Evolutionary conservation across 1,140 invertebrate genomes (phyloP).

Genomic region (Cryptotermes secundus): DNA sequence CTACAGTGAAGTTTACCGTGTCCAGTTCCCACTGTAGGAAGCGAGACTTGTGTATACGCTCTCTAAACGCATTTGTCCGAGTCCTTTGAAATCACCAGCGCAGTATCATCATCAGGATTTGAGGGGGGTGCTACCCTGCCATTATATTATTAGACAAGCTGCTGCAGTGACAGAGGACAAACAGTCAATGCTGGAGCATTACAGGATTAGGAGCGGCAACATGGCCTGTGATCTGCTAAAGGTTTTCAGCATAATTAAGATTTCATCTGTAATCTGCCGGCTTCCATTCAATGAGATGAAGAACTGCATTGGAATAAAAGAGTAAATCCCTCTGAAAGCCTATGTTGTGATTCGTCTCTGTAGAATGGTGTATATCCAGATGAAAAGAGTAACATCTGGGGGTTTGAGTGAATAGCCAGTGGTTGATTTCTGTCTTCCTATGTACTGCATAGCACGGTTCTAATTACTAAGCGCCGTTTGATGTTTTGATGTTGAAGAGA

Average conservation of each 20-base stretch:
- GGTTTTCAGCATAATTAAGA: neutral
- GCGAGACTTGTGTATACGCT: neutral
- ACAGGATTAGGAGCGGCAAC: neutral
- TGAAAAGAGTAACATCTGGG: neutral
- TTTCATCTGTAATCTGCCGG: conserved; percentile 11
- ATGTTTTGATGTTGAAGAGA: neutral
- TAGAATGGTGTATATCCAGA: neutral
- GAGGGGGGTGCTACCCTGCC: neutral
- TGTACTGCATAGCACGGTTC: neutral
- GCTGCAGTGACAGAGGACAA: neutral
- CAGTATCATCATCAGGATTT: neutral
- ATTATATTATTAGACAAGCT: neutral
- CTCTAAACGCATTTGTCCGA: neutral
- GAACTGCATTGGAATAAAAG: neutral
- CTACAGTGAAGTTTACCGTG: neutral
- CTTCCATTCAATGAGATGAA: neutral
- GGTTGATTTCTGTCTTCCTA: conserved; percentile 11
- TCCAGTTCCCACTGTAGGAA: neutral
- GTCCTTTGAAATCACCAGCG: neutral
- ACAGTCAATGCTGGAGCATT: neutral
- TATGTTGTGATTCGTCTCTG: neutral
- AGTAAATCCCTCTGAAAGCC: neutral
- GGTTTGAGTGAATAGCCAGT: neutral
- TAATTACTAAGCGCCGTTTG: conserved; percentile 7
- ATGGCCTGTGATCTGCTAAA: conserved; percentile 8